Base-by-base conservation (phyloP, 1,140 invertebrate genomes). In the Ganaspis sp. region DNA sequence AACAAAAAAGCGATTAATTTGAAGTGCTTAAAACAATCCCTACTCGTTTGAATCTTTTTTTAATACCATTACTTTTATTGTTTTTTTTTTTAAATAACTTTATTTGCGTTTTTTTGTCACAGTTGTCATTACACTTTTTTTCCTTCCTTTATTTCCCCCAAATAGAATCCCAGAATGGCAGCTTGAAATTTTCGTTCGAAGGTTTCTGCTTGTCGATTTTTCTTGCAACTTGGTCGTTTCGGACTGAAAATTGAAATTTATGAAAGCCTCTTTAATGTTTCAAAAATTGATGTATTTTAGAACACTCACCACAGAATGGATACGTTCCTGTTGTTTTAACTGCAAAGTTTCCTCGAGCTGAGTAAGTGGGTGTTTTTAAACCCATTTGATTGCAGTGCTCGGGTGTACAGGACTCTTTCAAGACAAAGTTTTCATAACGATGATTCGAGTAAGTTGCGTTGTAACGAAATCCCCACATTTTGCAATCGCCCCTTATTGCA, bases 381-480 rank as follows among this genome's bases (percentile, higher is more conserved):
- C 85, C 85, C 37, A 86, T 83, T 23, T 79, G 70, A 8, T 80
- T 80, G 29, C 85, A 86, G 0, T 71, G 80, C 26, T 83, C 23
- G 19, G 19, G 34, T 0, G 79, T 72, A 69, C 85, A 86, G 8
- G 45, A 69, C 37, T 76, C 53, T 26, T 76, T 72, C 0, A 76
- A 26, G n/a, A 84, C 38, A 15, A 74, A 79, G 19, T 80, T 70
- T 11, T 37, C 19, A 15, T 75, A 81, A 4, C 64, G 42, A 11
- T 79, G 21, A 21, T 53, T 72, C 11, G 75, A 75, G 2, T 37
- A 15, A 53, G 74, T 74, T 0, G 75, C 40, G 26, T 81, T 64
- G 45, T 80, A 85, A 70, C 83, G 82, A 69, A 76, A 70, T 34
- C 72, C 85, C 82, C 81, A 83, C 81, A 86, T 85, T n/a, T 45